Percentiles rank a stretch among this genome's conserved stretches.
Conservation (phyloP, 2,888 invertebrate species). For the Imbricaverruca yamaguchii region DNA sequence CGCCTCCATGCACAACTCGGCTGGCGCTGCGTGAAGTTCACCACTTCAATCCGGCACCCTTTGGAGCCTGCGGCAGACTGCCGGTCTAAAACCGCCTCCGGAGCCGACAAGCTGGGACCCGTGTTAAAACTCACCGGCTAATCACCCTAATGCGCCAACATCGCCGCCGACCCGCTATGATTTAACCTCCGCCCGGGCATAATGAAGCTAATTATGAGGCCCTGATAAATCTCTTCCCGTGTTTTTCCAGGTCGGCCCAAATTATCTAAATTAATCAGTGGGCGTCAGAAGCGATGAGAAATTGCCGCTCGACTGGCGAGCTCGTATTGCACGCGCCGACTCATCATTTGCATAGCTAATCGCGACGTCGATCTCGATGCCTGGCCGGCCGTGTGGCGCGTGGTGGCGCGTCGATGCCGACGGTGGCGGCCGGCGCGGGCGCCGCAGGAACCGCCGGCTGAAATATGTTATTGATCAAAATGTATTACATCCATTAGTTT, state of each 20-base stretch:
- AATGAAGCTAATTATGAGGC: constrained; percentile 8
- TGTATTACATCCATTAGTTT: constrained; percentile 21
- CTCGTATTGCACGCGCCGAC: background rate
- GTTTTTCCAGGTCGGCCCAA: constrained; percentile 11
- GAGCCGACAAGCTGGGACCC: too few relatives aligned
- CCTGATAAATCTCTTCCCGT: background rate
- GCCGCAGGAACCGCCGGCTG: background rate
- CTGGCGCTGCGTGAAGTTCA: too few relatives aligned
- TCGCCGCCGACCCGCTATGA: background rate
- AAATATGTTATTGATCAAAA: constrained; percentile 20
- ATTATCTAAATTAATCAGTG: constrained; percentile 11
- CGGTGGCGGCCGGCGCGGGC: background rate
- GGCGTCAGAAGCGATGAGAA: background rate
- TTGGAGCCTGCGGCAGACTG: background rate
- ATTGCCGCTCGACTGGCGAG: background rate
- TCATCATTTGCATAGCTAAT: constrained; percentile 16
- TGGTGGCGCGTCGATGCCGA: background rate
- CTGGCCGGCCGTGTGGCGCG: background rate
- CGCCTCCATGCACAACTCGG: too few relatives aligned
- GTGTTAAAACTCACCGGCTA: background rate
- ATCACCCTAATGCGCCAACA: background rate
- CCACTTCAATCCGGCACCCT: too few relatives aligned
- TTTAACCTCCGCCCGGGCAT: background rate
- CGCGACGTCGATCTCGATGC: background rate
- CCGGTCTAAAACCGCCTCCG: background rate